Conservation (phyloP, 2,113 vertebrate genomes). For the Silurus glanis region DNA sequence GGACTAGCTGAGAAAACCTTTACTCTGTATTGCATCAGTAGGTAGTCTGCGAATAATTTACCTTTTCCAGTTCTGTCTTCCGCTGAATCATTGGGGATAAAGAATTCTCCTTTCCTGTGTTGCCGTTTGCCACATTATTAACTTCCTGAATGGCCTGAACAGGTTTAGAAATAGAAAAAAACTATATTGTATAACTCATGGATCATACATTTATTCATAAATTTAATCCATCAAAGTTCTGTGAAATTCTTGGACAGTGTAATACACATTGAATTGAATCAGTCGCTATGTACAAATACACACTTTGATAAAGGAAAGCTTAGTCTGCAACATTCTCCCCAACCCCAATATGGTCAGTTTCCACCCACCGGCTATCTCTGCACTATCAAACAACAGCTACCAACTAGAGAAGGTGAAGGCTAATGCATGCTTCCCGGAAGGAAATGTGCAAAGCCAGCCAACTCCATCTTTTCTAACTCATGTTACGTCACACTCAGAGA, state of each 20-base stretch:
- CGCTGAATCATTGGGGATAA: constrained; percentile 83
- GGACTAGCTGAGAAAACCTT: neutral
- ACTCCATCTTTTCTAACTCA: neutral
- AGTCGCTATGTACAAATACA: neutral
- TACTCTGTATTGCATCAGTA: neutral
- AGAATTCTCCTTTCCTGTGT: constrained; percentile 69
- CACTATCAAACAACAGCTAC: neutral
- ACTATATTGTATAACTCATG: neutral
- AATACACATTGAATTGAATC: neutral
- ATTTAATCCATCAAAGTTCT: neutral
- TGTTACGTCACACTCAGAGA: neutral
- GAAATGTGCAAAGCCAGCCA: neutral
- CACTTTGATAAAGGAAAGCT: neutral
- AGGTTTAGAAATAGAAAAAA: constrained; percentile 9
- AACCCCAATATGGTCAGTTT: neutral
- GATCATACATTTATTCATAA: neutral
- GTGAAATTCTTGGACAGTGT: neutral
- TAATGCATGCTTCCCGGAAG: neutral
- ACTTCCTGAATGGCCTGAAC: constrained; percentile 87
- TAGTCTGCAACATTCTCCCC: neutral
- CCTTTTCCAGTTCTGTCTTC: constrained; percentile 91
- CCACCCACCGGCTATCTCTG: neutral
- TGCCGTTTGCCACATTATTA: constrained; percentile 69
- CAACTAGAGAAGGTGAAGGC: neutral
- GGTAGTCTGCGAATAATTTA: constrained; percentile 55